Base-by-base conservation (phyloP, 2,888 invertebrate genomes). In the Ashinkailepas kermadecensis region DNA sequence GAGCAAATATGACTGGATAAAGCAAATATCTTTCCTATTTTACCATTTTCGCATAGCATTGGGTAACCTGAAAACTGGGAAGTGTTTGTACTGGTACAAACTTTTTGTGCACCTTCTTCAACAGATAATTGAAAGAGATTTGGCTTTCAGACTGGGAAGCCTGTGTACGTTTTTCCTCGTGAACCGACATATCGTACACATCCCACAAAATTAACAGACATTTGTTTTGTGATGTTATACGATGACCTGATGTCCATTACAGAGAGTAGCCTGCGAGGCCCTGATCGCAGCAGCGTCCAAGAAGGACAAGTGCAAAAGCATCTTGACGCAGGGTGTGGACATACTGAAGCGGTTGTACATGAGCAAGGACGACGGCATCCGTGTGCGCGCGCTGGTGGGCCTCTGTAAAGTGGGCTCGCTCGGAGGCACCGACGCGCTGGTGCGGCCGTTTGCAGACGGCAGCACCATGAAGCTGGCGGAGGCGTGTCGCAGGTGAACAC, bases 241-340 rank as follows among this genome's bases (percentile, higher is more conserved):
- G 39, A 4, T 39, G 39, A 39, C 39, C 39, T 39, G 39, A 39
- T 39, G 39, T 39, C 39, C 39, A 39, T 39, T 39, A 39, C 93
- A 99, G 89, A 94, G 93, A 88, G 94, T 98, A 21, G 95, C 99
- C 0, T 96, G 96, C 86, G 99, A 99, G 88, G 97, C 99, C 85
- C 92, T 99, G 80, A 95, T 99, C 83, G 96, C 97, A 10, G 97
- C 98, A 8, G 94, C 98, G 2, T 95, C 96, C 10, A 99, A 99
- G 87, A 97, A 97, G 87, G 98, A 99, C 87, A 96, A 98, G 88
- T 97, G 97, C 6, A 92, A 93, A 85, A 92, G 95, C 0, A 93
- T 99, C 70, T 92, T 97, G 81, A 91, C 91, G 80, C 94, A 95
- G 87, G 99, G 99, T 62, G 92, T 95, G 13, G 93, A 95, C 83